phyloP scores from a whole-genome alignment of 2,113 vertebrate genomes.

The Gorsachius goisagi region DNA sequence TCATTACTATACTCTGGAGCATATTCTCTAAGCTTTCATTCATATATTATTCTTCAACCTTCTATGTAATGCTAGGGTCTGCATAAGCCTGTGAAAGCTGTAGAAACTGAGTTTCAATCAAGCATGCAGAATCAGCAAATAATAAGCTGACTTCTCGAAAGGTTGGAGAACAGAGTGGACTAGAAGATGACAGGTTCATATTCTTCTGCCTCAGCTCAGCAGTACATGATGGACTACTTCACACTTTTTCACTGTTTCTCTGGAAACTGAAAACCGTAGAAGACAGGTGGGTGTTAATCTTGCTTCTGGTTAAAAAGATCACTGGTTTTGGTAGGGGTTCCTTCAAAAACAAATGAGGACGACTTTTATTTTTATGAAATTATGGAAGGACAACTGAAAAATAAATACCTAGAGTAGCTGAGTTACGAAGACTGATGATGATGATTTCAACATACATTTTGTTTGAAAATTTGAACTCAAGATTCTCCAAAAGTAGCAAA shows the following conservation, averaged over 20 bases:
- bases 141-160: not conserved
- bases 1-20: not conserved
- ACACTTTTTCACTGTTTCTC: not conserved
- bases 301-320: not conserved
- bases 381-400: not conserved
- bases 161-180: not conserved
- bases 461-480: not conserved
- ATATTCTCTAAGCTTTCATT: not conserved
- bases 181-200: not conserved
- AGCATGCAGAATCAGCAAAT: not conserved
- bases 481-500: not conserved
- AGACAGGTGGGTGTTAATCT: not conserved
- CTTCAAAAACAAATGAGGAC: not conserved
- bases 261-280: not conserved
- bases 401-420: not conserved
- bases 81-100: not conserved
- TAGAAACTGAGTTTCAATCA: not conserved
- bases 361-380: not conserved
- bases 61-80: not conserved
- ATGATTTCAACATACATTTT: not conserved
- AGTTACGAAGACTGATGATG: not conserved
- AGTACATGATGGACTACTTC: not conserved
- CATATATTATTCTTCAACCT: not conserved
- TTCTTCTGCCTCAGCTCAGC: not conserved
- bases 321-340: not conserved